Evolutionary conservation across 1,140 invertebrate species (phyloP).

Genomic region (Halictus rubicundus): DNA sequence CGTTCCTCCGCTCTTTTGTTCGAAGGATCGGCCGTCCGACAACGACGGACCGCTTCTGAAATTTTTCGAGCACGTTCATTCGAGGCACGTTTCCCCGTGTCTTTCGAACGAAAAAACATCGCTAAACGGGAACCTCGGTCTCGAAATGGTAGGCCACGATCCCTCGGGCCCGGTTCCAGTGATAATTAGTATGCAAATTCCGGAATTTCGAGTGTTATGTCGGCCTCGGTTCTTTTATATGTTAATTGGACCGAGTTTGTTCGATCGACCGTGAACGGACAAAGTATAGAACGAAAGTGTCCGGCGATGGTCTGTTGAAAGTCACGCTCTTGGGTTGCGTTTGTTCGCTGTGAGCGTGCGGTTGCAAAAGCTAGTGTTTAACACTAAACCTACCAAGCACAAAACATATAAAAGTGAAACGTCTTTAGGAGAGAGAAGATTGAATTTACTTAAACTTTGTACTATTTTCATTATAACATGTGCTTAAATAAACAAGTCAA

Average conservation of each 20-base stretch:
- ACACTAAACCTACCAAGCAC: no score
- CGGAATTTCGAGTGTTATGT: not conserved
- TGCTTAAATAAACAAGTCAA: no score
- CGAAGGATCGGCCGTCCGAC: not conserved
- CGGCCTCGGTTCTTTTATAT: not conserved
- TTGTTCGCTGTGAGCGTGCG: no score
- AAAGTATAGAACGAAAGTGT: no score
- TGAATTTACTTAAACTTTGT: no score
- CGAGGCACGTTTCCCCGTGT: not conserved
- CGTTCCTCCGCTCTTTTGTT: not conserved
- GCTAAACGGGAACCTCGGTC: not conserved
- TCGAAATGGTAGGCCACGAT: not conserved
- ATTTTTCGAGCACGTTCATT: constrained; percentile 1
- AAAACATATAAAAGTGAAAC: no score
- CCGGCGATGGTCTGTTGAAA: no score
- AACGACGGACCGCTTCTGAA: not conserved
- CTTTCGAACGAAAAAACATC: not conserved
- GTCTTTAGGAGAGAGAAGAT: no score
- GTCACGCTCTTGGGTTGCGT: no score
- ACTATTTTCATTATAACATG: no score
- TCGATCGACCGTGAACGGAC: no score
- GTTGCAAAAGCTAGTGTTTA: no score
- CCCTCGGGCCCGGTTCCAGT: not conserved
- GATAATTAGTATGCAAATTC: constrained; percentile 15
- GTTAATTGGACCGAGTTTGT: not conserved